Conservation (phyloP, 2,888 invertebrate species). For the Callosobruchus maculatus region DNA sequence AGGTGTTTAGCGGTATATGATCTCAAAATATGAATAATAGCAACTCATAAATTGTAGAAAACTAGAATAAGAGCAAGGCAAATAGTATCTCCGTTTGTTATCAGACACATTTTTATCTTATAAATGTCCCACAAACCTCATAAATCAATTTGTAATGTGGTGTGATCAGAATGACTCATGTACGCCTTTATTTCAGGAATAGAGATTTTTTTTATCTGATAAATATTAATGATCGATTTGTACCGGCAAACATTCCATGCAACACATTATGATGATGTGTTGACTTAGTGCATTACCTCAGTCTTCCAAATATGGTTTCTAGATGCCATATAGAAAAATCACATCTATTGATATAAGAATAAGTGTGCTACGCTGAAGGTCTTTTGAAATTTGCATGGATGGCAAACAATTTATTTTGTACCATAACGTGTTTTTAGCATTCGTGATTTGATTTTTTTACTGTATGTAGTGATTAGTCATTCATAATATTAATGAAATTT, state of each 20-base stretch:
- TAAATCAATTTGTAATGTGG: not conserved
- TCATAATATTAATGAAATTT: too few species aligned
- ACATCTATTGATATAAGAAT: not conserved
- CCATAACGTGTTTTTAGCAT: too few species aligned
- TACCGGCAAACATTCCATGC: not conserved
- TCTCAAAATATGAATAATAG: not conserved
- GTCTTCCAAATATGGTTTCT: not conserved
- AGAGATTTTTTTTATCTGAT: conserved; percentile 2
- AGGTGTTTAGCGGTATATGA: not conserved
- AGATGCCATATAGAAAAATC: not conserved
- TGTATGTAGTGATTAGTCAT: too few species aligned
- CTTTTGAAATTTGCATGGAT: too few species aligned
- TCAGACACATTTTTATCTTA: not conserved
- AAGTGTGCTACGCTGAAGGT: not conserved
- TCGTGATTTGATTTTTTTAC: too few species aligned
- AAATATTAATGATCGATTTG: not conserved
- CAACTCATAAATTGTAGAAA: not conserved
- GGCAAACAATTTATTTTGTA: too few species aligned
- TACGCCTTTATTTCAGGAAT: not conserved
- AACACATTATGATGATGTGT: not conserved
- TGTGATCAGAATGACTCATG: not conserved
- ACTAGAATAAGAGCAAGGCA: not conserved
- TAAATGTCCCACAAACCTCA: not conserved
- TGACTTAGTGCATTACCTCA: not conserved
- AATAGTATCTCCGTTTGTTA: not conserved